Percentiles rank a stretch among this genome's conserved stretches.
Conservation (phyloP, 2,113 vertebrate genomes). For the Synchiropus splendidus region DNA sequence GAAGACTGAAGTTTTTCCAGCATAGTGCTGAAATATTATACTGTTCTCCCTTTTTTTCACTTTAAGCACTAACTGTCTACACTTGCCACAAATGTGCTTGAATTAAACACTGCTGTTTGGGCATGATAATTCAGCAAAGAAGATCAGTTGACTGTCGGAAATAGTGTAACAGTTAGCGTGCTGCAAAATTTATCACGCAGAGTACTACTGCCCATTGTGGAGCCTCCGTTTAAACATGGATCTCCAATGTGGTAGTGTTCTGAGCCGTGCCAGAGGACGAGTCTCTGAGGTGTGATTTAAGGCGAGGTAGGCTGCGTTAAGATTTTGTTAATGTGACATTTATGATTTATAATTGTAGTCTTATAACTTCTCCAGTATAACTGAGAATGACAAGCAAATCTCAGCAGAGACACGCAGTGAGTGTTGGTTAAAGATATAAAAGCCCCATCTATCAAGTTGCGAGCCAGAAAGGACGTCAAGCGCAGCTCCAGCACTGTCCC, state of each 20-base stretch:
- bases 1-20: too few species aligned
- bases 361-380: constrained; percentile 11
- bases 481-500: neutral
- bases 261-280: constrained; percentile 9
- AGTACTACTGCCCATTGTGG: too few species aligned
- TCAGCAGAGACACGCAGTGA: constrained; percentile 4
- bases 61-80: too few species aligned
- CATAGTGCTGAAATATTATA: too few species aligned
- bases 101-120: too few species aligned
- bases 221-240: too few species aligned
- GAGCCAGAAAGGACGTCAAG: neutral
- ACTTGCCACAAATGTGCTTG: too few species aligned
- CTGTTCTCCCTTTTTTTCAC: too few species aligned
- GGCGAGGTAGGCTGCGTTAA: constrained; percentile 10
- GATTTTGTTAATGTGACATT: constrained; percentile 13
- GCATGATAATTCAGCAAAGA: too few species aligned
- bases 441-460: neutral
- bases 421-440: neutral
- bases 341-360: constrained; percentile 26
- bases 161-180: too few species aligned
- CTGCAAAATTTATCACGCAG: too few species aligned
- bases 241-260: constrained; percentile 32
- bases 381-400: constrained; percentile 22
- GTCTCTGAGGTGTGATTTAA: constrained; percentile 13
- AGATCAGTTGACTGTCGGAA: too few species aligned